phyloP scores from a whole-genome alignment of 2,797 vertebrate genomes.

The Benthosema pterotum region DNA sequence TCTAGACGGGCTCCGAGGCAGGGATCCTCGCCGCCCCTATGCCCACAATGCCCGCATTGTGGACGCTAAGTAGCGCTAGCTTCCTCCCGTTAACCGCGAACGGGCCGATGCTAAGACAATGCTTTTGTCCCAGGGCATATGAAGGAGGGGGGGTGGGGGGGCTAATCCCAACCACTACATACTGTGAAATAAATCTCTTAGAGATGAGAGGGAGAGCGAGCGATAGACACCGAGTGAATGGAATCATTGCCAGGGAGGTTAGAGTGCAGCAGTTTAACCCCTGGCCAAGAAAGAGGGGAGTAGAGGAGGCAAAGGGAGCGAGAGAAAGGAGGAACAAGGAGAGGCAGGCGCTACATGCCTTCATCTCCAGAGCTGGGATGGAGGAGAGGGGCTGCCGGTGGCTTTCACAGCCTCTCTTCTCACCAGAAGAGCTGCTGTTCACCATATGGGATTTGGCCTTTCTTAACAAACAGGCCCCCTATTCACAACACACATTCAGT shows the following conservation, averaged over 20 bases:
- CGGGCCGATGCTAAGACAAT: slow-evolving; percentile 85
- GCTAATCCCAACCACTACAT: slow-evolving; percentile 88
- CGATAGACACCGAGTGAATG: slow-evolving; percentile 72
- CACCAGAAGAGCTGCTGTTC: slow-evolving; percentile 77
- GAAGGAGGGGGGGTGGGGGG: slow-evolving; percentile 74
- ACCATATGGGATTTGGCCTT: slow-evolving; percentile 81
- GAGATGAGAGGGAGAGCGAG: slow-evolving; percentile 74
- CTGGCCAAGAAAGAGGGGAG: slow-evolving; percentile 82
- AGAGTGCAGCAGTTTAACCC: slow-evolving; percentile 98
- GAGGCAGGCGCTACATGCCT: slow-evolving; percentile 78
- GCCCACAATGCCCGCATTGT: slow-evolving; percentile 90
- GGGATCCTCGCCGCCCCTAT: slow-evolving; percentile 77
- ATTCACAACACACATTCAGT: slow-evolving; percentile 74
- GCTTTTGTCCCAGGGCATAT: slow-evolving; percentile 88
- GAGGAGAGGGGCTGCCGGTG: slow-evolving; percentile 75
- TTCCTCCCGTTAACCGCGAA: slow-evolving; percentile 88
- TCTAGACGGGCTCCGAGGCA: slow-evolving; percentile 84
- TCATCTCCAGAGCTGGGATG: slow-evolving; percentile 68
- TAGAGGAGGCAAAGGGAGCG: slow-evolving; percentile 80
- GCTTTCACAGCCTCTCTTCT: slow-evolving; percentile 76
- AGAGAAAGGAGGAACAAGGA: slow-evolving; percentile 83
- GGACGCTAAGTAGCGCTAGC: slow-evolving; percentile 88
- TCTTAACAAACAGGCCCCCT: slow-evolving; percentile 79
- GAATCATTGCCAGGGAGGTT: slow-evolving; percentile 86
- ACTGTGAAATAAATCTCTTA: slow-evolving; percentile 84